Conservation (phyloP, 2,888 invertebrate genomes). For the Calameuta pallipes region DNA sequence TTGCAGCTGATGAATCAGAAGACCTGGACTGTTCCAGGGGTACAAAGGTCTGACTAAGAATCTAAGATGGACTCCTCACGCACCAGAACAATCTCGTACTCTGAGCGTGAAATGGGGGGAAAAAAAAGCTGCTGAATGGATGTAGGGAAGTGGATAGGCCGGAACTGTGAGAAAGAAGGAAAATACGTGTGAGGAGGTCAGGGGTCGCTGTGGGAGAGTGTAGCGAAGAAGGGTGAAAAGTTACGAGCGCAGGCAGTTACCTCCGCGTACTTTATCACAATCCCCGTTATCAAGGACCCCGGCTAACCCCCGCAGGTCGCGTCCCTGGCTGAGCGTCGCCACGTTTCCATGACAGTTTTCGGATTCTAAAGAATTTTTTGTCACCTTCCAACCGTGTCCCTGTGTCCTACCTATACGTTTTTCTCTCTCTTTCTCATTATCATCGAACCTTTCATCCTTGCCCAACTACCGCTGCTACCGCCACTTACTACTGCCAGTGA, state of each 20-base stretch:
- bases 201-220: background rate
- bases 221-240: background rate
- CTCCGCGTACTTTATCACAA: background rate
- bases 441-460: background rate
- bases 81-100: background rate
- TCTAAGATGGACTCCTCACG: background rate
- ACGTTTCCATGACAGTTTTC: conserved; percentile 6
- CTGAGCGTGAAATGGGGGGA: background rate
- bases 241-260: background rate
- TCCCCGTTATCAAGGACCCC: background rate
- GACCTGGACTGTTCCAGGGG: background rate
- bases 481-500: background rate
- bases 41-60: background rate
- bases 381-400: background rate
- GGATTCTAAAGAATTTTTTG: conserved; percentile 1
- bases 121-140: background rate
- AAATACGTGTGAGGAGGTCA: background rate
- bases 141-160: background rate
- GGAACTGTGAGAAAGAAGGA: background rate
- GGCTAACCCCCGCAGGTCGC: background rate
- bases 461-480: background rate
- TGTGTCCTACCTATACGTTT: background rate
- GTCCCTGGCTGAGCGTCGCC: background rate
- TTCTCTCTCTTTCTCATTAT: background rate
- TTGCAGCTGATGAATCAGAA: background rate